phyloP scores from a whole-genome alignment of 2,888 invertebrate species.

The Biston stratarius region DNA sequence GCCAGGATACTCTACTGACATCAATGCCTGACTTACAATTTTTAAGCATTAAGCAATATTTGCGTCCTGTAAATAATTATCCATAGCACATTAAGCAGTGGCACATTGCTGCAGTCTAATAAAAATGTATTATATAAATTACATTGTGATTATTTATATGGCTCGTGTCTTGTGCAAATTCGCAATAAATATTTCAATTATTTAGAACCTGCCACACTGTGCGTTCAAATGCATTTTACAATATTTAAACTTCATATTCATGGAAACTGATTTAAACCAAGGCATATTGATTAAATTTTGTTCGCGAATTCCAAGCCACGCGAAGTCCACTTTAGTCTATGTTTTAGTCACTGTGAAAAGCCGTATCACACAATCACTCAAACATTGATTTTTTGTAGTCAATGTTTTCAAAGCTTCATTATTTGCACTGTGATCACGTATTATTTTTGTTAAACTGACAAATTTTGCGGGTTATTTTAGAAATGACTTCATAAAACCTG shows the following conservation, averaged over 20 bases:
- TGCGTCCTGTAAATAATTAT: slow-evolving; percentile 55
- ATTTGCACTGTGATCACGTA: slow-evolving; percentile 3
- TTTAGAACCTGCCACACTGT: slow-evolving; percentile 79
- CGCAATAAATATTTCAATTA: slow-evolving; percentile 71
- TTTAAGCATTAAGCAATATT: slow-evolving; percentile 71
- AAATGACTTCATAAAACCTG: slow-evolving; percentile 55
- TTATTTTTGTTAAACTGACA: neutral
- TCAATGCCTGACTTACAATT: slow-evolving; percentile 65
- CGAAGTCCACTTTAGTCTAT: neutral
- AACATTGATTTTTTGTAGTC: neutral
- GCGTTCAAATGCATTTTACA: slow-evolving; percentile 60
- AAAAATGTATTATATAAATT: slow-evolving; percentile 74
- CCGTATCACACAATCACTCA: neutral
- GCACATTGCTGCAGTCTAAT: slow-evolving; percentile 68
- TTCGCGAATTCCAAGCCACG: neutral
- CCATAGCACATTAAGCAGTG: slow-evolving; percentile 74
- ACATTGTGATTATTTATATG: slow-evolving; percentile 78
- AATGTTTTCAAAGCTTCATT: neutral
- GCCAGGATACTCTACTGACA: slow-evolving; percentile 5
- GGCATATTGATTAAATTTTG: slow-evolving; percentile 3
- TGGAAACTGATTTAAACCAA: neutral
- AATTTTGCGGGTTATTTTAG: slow-evolving; percentile 46
- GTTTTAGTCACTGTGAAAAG: neutral
- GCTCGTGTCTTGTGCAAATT: slow-evolving; percentile 80
- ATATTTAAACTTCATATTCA: slow-evolving; percentile 31